Conservation (phyloP, 2,113 vertebrate species). For the Meriones unguiculatus region DNA sequence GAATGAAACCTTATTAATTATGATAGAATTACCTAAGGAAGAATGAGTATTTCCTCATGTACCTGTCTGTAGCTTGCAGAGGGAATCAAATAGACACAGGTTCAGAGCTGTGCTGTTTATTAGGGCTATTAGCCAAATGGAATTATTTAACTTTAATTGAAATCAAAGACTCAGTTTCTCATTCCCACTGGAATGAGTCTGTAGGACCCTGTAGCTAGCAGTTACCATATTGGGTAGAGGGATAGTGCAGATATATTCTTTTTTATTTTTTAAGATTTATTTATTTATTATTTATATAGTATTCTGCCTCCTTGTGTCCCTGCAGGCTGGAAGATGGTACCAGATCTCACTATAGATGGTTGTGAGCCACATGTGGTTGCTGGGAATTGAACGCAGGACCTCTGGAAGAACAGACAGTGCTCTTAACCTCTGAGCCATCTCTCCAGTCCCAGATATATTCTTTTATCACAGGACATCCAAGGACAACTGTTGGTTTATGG, state of each 20-base stretch:
- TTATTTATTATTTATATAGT: no score
- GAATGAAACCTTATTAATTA: neutral
- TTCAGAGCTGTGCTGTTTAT: neutral
- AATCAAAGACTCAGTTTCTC: neutral
- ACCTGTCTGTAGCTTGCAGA: neutral
- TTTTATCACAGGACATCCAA: neutral
- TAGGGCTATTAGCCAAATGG: neutral
- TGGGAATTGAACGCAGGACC: no score
- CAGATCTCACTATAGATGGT: no score
- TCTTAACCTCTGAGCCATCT: no score
- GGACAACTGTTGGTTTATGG: neutral
- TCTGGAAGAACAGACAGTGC: no score
- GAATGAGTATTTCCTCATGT: neutral
- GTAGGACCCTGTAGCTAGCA: neutral
- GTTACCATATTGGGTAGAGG: neutral
- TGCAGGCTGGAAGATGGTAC: no score
- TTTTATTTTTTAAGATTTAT: no score
- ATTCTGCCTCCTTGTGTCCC: no score
- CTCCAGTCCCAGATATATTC: neutral
- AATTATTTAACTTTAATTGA: neutral
- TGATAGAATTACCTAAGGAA: neutral
- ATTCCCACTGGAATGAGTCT: neutral
- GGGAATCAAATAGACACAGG: neutral
- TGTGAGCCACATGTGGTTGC: no score
- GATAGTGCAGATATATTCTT: neutral